phyloP scores from a whole-genome alignment of 2,797 vertebrate genomes.

The Menidia menidia region DNA sequence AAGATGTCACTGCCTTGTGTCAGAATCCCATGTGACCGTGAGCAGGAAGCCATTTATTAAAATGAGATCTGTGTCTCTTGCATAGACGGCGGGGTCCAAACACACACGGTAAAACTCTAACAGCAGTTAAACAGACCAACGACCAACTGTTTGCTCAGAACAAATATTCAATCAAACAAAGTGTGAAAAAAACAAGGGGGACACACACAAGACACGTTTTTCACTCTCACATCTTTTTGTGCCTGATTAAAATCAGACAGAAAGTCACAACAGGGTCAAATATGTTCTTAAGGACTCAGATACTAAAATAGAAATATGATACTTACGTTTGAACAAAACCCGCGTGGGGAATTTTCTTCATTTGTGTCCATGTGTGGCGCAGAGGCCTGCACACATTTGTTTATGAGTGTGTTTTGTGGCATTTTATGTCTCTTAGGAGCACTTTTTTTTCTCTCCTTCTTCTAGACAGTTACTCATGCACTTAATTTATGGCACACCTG shows the following conservation, averaged over 20 bases:
- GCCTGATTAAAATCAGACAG: too few species aligned
- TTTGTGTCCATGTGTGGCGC: slow-evolving; percentile 34
- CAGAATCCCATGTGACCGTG: slow-evolving; percentile 60
- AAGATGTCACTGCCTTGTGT: slow-evolving; percentile 68
- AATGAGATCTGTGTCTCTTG: slow-evolving; percentile 60
- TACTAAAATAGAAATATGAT: neutral
- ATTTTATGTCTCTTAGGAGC: slow-evolving; percentile 56
- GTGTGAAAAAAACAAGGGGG: neutral
- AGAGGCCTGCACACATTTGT: slow-evolving; percentile 63
- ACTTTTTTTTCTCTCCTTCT: slow-evolving; percentile 42
- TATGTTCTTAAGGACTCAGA: neutral
- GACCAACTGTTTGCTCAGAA: neutral
- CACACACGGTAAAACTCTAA: neutral
- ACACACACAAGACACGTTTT: neutral
- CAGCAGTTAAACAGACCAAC: neutral
- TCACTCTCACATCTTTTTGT: neutral
- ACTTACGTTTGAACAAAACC: slow-evolving; percentile 1
- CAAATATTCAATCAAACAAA: neutral
- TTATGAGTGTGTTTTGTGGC: slow-evolving; percentile 51
- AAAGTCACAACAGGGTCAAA: neutral
- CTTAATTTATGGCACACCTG: slow-evolving; percentile 81
- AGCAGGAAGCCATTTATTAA: slow-evolving; percentile 40
- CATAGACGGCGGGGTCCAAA: slow-evolving; percentile 9
- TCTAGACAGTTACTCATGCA: slow-evolving; percentile 80
- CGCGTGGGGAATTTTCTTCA: slow-evolving; percentile 7